A percentile compares a stretch with the other conserved stretches of the same genome.
phyloP scores from a whole-genome alignment of 2,113 vertebrate genomes.

The Hassar affinis region DNA sequence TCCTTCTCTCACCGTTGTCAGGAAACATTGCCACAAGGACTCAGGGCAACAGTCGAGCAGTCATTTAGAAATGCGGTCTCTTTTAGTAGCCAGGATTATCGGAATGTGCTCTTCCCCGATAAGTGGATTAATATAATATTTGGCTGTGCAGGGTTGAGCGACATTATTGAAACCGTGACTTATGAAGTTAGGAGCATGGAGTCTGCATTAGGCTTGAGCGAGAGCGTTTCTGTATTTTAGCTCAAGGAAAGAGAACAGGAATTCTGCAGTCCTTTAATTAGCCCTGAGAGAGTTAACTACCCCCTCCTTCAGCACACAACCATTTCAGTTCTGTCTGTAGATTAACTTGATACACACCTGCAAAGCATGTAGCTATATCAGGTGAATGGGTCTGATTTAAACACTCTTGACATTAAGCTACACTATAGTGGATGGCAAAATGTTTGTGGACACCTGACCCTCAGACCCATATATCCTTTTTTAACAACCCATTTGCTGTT shows the following conservation, averaged over 20 bases:
- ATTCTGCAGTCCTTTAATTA: slow-evolving; percentile 45
- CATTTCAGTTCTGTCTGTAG: not conserved
- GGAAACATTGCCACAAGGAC: slow-evolving; percentile 34
- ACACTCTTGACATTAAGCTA: not conserved
- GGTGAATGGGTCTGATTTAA: not conserved
- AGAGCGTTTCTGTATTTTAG: slow-evolving; percentile 46
- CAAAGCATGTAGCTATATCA: not conserved
- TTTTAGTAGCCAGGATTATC: slow-evolving; percentile 57
- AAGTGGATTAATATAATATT: slow-evolving; percentile 64
- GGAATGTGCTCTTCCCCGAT: slow-evolving; percentile 60
- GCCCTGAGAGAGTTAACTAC: slow-evolving; percentile 29
- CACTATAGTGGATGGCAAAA: not conserved
- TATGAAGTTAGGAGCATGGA: slow-evolving; percentile 49
- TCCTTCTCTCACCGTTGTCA: slow-evolving; percentile 25
- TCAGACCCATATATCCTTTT: not conserved
- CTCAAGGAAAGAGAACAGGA: slow-evolving; percentile 10
- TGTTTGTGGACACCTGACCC: not conserved
- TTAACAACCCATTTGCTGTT: not conserved
- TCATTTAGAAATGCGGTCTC: slow-evolving; percentile 48
- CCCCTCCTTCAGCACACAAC: not conserved
- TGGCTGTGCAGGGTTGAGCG: slow-evolving; percentile 50
- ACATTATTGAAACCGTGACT: slow-evolving; percentile 52
- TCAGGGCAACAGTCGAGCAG: slow-evolving; percentile 37
- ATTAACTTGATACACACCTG: not conserved
- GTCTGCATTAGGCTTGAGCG: slow-evolving; percentile 49